These are phyloP conservation scores for Grapholita molesta DNA, from an alignment of 1,140 invertebrate species.

Conservation along the genomic window DNA sequence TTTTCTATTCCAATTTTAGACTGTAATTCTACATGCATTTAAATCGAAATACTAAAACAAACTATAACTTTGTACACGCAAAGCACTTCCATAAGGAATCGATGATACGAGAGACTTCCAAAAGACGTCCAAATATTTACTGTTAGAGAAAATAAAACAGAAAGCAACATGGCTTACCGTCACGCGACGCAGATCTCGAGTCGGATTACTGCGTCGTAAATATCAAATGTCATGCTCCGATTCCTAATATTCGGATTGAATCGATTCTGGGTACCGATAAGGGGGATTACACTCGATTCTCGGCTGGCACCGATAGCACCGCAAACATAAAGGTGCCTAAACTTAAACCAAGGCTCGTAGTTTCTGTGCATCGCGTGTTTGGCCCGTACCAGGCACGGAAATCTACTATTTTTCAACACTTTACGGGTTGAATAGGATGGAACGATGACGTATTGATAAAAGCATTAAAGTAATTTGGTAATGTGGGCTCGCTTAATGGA, in stretches of 20 bases:
- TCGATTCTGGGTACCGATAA: constrained; percentile 70
- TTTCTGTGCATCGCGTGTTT: constrained; percentile 58
- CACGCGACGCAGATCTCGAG: constrained; percentile 57
- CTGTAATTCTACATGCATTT: neutral
- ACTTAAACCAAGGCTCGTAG: constrained; percentile 47
- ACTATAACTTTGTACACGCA: neutral
- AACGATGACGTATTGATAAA: constrained; percentile 42
- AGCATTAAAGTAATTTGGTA: constrained; percentile 34
- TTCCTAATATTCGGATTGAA: constrained; percentile 73
- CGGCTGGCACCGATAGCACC: constrained; percentile 65
- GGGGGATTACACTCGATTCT: constrained; percentile 61
- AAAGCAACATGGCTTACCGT: constrained; percentile 41
- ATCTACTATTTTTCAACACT: constrained; percentile 51
- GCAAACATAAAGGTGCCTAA: constrained; percentile 50
- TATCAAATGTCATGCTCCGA: constrained; percentile 70
- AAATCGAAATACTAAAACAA: neutral
- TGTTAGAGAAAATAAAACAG: constrained; percentile 44
- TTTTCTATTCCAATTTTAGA: neutral
- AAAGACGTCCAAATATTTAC: constrained; percentile 32
- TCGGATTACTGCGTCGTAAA: constrained; percentile 70
- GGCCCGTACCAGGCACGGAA: constrained; percentile 43
- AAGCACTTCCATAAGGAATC: constrained; percentile 2
- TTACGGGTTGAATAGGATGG: constrained; percentile 46
- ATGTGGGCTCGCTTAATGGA: constrained; percentile 12
- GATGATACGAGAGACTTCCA: neutral